Percentiles rank a stretch among this genome's conserved stretches.
Conservation (phyloP, 92 coral and sea anemone species). For the Bergia puertoricense region DNA sequence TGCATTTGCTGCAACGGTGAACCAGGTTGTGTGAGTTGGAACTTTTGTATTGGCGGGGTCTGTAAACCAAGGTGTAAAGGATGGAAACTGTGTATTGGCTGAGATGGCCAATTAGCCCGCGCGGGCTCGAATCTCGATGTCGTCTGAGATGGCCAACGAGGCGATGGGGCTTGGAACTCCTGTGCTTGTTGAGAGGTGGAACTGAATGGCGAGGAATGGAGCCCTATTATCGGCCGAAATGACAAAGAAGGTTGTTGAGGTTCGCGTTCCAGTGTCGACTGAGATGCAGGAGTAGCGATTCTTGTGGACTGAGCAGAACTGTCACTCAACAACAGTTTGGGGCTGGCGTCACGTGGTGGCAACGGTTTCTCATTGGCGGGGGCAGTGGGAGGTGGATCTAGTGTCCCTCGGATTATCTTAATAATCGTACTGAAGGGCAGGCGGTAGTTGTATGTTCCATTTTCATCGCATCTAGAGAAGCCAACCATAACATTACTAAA, state of each 20-base stretch:
- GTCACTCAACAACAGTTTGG: neutral
- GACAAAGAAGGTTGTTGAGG: neutral
- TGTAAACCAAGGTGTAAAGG: neutral
- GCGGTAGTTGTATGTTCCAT: slow-evolving; percentile 91
- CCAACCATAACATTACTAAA: neutral
- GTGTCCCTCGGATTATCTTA: slow-evolving; percentile 49
- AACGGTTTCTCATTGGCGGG: neutral
- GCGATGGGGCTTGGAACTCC: neutral
- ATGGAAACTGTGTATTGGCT: neutral
- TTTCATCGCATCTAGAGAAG: slow-evolving; percentile 66
- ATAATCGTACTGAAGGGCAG: slow-evolving; percentile 76
- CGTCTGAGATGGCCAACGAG: neutral
- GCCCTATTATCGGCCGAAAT: neutral
- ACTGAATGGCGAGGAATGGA: neutral
- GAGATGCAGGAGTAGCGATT: neutral
- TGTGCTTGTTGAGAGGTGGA: neutral
- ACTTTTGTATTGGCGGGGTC: neutral
- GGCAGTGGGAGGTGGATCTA: neutral
- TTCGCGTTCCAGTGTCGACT: neutral
- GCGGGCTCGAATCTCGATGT: neutral
- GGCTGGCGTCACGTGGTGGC: neutral
- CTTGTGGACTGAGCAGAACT: neutral
- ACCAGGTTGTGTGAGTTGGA: neutral
- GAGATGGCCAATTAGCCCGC: neutral
- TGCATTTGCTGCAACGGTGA: neutral